phyloP scores from a whole-genome alignment of 2,888 invertebrate species.

The Macrostomum cliftonense region DNA sequence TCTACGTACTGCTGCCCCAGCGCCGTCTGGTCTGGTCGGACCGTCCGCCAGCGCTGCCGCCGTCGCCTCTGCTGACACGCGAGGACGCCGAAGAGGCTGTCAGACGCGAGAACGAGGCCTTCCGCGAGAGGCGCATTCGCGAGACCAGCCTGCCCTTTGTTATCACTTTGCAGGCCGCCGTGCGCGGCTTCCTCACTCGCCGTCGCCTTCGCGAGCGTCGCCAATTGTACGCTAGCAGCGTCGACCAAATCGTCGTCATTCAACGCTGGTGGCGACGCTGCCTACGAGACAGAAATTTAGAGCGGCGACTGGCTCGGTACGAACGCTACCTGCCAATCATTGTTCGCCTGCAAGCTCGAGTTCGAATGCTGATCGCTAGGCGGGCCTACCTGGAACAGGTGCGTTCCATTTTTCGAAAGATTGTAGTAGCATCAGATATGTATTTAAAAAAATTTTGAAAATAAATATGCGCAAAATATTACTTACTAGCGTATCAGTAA shows the following conservation, averaged over 20 bases:
- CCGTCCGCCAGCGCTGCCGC: too few relatives aligned
- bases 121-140: too few relatives aligned
- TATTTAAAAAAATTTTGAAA: constrained; percentile 17
- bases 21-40: too few relatives aligned
- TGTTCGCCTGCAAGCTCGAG: constrained; percentile 13
- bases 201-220: constrained; percentile 27
- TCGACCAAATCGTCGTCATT: constrained; percentile 15
- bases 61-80: too few relatives aligned
- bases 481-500: too few relatives aligned
- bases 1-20: too few relatives aligned
- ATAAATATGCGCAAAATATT: too few relatives aligned
- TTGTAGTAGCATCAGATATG: constrained; percentile 19
- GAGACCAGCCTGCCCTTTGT: constrained; percentile 21
- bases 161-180: constrained; percentile 43
- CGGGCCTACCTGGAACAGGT: constrained; percentile 9
- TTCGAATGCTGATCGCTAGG: constrained; percentile 14
- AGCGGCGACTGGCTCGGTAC: constrained; percentile 1
- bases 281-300: constrained; percentile 38
- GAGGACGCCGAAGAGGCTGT: too few relatives aligned
- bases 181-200: constrained; percentile 45
- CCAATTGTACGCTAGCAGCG: constrained; percentile 12
- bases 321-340: constrained; percentile 6
- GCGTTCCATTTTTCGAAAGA: constrained; percentile 7
- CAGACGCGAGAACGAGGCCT: too few relatives aligned
- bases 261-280: constrained; percentile 14